Evolutionary conservation across 1,140 invertebrate genomes (phyloP).

Genomic region (Ostrea denselamellosa): DNA sequence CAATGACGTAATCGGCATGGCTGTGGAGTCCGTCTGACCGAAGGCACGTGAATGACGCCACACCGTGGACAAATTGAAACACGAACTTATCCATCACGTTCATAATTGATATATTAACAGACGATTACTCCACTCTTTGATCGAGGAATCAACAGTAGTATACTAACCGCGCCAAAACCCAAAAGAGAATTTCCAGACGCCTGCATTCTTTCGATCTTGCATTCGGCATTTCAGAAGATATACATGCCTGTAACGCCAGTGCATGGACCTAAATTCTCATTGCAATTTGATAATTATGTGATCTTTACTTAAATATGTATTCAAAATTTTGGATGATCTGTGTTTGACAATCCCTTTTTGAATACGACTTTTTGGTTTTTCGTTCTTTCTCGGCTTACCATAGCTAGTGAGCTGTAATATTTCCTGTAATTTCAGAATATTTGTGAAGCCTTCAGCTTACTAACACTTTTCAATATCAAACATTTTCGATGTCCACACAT

Average conservation of each 20-base stretch:
- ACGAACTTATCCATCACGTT: conserved; percentile 28
- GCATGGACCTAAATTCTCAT: no score
- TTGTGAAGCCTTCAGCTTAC: background rate
- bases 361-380: background rate
- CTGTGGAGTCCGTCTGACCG: conserved; percentile 19
- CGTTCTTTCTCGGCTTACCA: background rate
- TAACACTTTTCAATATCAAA: background rate
- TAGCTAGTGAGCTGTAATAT: background rate
- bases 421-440: background rate
- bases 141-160: conserved; percentile 13
- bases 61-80: conserved; percentile 34
- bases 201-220: conserved; percentile 10
- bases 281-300: no score
- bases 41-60: conserved; percentile 22
- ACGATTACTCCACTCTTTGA: conserved; percentile 16
- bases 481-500: background rate
- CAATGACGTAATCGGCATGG: conserved; percentile 31
- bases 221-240: conserved; percentile 5
- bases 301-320: no score
- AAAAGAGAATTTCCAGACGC: conserved; percentile 23
- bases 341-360: background rate
- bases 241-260: background rate
- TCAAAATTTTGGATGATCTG: no score
- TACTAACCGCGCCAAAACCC: conserved; percentile 1
- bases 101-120: conserved; percentile 39